Percentiles rank a stretch among this genome's conserved stretches.
Evolutionary conservation across 30 jellyfish, hydroid and myxozoan genomes (phyloP).

Genomic region (Pelagia noctiluca): DNA sequence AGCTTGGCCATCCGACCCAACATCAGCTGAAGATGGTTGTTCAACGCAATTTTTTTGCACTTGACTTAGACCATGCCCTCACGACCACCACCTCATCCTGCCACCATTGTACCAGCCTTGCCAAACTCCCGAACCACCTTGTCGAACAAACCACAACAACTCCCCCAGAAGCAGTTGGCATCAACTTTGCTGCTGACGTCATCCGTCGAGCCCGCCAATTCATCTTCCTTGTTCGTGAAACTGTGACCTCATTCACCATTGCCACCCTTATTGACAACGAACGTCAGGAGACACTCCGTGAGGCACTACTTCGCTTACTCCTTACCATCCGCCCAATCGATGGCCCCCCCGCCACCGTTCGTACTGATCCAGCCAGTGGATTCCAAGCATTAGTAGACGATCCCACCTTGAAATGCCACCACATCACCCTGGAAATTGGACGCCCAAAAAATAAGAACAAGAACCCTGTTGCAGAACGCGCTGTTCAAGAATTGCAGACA

Average conservation of each 20-base stretch:
- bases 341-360: constrained; percentile 53
- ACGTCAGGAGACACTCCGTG: constrained; percentile 5
- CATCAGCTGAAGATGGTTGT: too few species aligned
- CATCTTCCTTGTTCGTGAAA: constrained; percentile 46
- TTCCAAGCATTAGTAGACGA: constrained; percentile 10
- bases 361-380: constrained; percentile 55
- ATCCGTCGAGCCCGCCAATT: constrained; percentile 38
- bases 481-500: constrained; percentile 42
- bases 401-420: background rate
- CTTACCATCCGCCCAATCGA: constrained; percentile 23
- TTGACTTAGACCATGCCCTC: too few species aligned
- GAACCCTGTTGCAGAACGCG: too few species aligned
- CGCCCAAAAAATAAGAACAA: too few species aligned
- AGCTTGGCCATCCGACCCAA: too few species aligned
- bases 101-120: constrained; percentile 31
- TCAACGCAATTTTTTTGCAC: too few species aligned
- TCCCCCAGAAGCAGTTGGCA: constrained; percentile 55
- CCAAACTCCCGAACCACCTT: constrained; percentile 6
- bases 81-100: constrained; percentile 18
- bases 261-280: constrained; percentile 14
- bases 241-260: constrained; percentile 18
- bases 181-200: constrained; percentile 57
- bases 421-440: constrained; percentile 44
- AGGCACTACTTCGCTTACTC: too few species aligned
- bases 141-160: background rate